These are phyloP conservation scores for Microcebus tavaratra DNA, from an alignment of 2,113 vertebrate species.

Conservation along the genomic window DNA sequence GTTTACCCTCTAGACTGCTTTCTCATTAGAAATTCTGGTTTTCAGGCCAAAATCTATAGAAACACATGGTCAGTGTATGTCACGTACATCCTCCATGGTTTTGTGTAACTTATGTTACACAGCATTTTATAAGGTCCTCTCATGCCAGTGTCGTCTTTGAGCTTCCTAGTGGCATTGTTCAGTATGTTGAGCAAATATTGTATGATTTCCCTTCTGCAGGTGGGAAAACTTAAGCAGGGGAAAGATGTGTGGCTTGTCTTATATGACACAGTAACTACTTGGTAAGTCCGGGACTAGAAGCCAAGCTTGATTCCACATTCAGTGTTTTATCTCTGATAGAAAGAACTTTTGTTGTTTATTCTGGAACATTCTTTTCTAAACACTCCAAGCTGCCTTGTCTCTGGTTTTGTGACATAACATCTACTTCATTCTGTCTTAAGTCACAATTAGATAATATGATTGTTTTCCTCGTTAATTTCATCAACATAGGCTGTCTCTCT, in stretches of 20 bases:
- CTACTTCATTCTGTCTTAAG: not conserved
- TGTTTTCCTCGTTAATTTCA: slow-evolving; percentile 42
- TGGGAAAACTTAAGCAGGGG: not conserved
- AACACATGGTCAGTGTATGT: not conserved
- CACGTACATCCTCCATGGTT: not conserved
- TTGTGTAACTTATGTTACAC: not conserved
- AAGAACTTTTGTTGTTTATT: slow-evolving; percentile 31
- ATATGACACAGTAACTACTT: not conserved
- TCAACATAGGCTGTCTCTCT: not conserved
- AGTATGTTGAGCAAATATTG: not conserved
- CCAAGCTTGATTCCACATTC: not conserved
- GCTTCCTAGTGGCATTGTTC: not conserved
- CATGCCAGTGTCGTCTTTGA: not conserved
- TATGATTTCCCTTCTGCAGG: not conserved
- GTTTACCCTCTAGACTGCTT: not conserved
- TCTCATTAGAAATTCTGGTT: not conserved
- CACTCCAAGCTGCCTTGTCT: not conserved
- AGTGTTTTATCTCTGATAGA: not conserved
- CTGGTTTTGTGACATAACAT: not conserved
- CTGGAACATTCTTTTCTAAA: not conserved
- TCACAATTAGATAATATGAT: not conserved
- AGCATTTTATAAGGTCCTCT: not conserved
- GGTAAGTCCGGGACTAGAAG: not conserved
- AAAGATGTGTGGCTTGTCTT: not conserved
- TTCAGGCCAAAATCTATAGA: not conserved